Conservation (phyloP, 2,888 invertebrate genomes). For the Tenthredo scrophulariae region DNA sequence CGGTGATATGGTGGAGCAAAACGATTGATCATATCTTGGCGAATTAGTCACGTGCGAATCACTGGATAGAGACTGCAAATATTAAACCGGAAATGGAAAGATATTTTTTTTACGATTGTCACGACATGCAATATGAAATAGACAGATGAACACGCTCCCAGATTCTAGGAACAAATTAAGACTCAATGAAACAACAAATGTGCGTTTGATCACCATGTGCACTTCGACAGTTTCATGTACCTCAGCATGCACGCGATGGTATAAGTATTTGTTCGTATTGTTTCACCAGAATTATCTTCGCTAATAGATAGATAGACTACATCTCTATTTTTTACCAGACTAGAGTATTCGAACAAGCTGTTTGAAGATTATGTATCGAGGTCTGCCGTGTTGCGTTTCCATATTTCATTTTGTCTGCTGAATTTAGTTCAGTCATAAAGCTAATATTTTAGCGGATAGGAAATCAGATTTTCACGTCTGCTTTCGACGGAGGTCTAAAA, state of each 20-base stretch:
- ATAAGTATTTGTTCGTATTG: not conserved
- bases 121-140: conserved; percentile 22
- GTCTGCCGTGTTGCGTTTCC: not conserved
- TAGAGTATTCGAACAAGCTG: not conserved
- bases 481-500: not conserved
- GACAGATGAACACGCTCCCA: conserved; percentile 33
- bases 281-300: not conserved
- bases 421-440: conserved; percentile 23
- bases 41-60: conserved; percentile 21
- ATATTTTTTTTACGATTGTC: conserved; percentile 41
- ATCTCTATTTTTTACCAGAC: not conserved
- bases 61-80: conserved; percentile 10
- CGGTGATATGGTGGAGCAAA: not conserved
- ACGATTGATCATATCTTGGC: conserved; percentile 1
- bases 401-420: not conserved
- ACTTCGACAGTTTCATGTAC: not conserved
- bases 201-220: not conserved
- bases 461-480: conserved; percentile 44
- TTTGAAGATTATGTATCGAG: not conserved
- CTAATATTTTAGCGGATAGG: conserved; percentile 23
- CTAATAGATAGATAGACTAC: not conserved
- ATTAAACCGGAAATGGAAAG: conserved; percentile 13
- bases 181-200: not conserved
- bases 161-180: conserved; percentile 37
- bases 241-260: not conserved